Evolutionary conservation across 2,113 vertebrate genomes (phyloP).

Genomic region (Serilophus lunatus): DNA sequence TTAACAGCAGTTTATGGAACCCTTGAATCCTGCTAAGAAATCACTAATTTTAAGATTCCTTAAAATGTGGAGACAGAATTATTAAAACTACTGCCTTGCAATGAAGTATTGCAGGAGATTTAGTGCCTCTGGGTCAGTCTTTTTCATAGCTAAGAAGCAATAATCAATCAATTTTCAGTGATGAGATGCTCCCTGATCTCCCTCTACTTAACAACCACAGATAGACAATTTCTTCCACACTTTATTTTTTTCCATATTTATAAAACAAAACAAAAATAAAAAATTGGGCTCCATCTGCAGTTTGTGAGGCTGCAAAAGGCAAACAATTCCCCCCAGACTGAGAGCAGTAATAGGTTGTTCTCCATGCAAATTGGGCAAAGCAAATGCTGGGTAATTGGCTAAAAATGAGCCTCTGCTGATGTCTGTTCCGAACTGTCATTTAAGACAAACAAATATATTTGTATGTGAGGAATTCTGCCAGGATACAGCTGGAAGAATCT

Average conservation of each 20-base stretch:
- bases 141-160: not conserved
- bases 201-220: not conserved
- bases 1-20: not conserved
- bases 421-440: constrained; percentile 39
- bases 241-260: constrained; percentile 8
- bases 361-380: constrained; percentile 45
- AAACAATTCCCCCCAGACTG: constrained; percentile 44
- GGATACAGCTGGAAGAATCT: not conserved
- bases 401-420: constrained; percentile 17
- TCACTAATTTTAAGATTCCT: not conserved
- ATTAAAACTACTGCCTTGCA: not conserved
- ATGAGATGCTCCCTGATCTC: not conserved
- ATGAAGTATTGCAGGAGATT: not conserved
- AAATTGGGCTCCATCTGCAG: constrained; percentile 35
- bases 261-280: not conserved
- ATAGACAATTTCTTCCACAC: not conserved
- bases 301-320: not conserved
- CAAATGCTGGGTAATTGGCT: constrained; percentile 46
- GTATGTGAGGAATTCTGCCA: not conserved
- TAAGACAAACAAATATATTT: constrained; percentile 33
- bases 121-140: not conserved
- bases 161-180: not conserved
- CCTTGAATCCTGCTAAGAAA: not conserved
- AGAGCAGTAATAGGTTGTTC: constrained; percentile 42
- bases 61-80: not conserved